Evolutionary conservation across 1,140 invertebrate species (phyloP).

Genomic region (Eumaeus atala): DNA sequence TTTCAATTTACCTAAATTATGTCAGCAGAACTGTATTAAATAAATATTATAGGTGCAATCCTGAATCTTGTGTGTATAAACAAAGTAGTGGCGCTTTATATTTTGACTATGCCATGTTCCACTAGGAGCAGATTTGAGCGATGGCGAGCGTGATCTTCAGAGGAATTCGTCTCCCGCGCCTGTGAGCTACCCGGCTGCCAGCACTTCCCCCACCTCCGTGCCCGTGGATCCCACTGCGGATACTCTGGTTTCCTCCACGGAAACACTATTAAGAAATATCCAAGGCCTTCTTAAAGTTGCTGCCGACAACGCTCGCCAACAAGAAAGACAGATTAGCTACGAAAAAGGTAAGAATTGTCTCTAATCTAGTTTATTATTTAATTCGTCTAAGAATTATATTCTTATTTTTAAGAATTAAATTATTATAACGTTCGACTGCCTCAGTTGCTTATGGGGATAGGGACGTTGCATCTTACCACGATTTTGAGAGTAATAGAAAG

Average conservation of each 20-base stretch:
- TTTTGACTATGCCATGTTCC: neutral
- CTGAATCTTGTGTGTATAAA: no score
- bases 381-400: no score
- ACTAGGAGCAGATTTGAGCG: constrained; percentile 77
- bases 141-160: constrained; percentile 69
- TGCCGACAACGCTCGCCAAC: constrained; percentile 94
- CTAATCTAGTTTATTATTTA: no score
- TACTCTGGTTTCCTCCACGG: constrained; percentile 83
- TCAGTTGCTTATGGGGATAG: no score
- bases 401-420: no score
- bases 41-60: no score
- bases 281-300: constrained; percentile 96
- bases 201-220: constrained; percentile 53
- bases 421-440: no score
- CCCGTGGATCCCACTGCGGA: constrained; percentile 76
- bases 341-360: constrained; percentile 87
- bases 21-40: no score
- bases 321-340: constrained; percentile 95
- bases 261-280: constrained; percentile 94
- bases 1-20: no score
- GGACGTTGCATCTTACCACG: no score
- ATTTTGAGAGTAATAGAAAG: no score
- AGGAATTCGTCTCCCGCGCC: constrained; percentile 56
- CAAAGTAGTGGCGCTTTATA: no score
- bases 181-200: constrained; percentile 59